These are phyloP conservation scores for Melanocharis versteri DNA, from an alignment of 2,113 vertebrate species.

Conservation along the genomic window DNA sequence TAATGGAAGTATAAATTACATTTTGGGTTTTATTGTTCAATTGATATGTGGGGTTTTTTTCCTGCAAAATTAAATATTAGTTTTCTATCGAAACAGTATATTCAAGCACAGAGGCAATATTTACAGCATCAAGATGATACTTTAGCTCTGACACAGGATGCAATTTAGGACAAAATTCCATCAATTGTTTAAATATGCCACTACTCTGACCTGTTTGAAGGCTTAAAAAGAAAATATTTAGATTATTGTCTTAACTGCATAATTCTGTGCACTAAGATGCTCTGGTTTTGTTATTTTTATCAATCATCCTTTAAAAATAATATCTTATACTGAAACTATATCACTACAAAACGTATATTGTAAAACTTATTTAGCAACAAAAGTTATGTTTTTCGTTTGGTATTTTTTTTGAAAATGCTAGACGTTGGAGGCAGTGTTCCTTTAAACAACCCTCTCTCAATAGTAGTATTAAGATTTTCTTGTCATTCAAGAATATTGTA, in stretches of 20 bases:
- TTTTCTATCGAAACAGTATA: background rate
- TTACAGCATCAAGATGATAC: background rate
- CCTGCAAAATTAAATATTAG: background rate
- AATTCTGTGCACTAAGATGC: background rate
- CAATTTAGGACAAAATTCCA: background rate
- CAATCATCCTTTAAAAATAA: background rate
- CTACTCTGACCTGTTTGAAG: background rate
- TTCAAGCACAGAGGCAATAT: background rate
- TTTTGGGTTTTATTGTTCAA: background rate
- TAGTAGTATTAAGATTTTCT: slow-evolving; percentile 6
- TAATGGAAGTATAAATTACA: background rate
- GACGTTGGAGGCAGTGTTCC: background rate
- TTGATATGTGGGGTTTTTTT: background rate
- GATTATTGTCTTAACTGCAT: background rate
- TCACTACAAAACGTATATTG: background rate
- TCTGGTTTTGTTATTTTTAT: background rate
- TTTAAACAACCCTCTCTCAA: background rate
- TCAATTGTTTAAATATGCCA: background rate
- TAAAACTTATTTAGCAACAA: background rate
- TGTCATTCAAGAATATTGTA: slow-evolving; percentile 39
- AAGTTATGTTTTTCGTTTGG: background rate
- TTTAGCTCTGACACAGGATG: background rate
- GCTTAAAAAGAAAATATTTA: background rate
- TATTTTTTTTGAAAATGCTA: background rate
- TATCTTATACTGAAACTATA: background rate